Evolutionary conservation across 2,888 invertebrate species (phyloP).

Genomic region (Eulithis testata): DNA sequence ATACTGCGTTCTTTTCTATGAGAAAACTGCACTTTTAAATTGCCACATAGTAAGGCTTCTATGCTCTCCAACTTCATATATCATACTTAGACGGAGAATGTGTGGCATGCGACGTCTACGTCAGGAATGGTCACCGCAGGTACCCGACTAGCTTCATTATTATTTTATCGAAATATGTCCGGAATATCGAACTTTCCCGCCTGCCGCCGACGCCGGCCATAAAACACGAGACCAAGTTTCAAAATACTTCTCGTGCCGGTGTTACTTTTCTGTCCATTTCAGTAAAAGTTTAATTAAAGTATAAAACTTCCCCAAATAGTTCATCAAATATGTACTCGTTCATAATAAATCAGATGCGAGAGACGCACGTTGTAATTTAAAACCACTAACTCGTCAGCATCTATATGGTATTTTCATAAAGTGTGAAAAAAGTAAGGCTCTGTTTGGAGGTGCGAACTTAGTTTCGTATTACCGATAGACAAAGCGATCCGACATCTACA

Average conservation of each 20-base stretch:
- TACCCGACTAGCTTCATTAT: slow-evolving; percentile 70
- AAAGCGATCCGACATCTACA: slow-evolving; percentile 69
- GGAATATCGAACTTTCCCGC: slow-evolving; percentile 41
- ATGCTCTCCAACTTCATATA: slow-evolving; percentile 66
- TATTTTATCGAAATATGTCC: slow-evolving; percentile 60
- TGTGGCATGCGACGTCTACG: slow-evolving; percentile 60
- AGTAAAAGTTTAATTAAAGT: slow-evolving; percentile 36
- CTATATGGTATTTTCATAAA: slow-evolving; percentile 67
- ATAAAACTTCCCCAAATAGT: slow-evolving; percentile 34
- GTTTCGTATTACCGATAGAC: slow-evolving; percentile 72
- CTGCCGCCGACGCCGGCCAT: slow-evolving; percentile 28
- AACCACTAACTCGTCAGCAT: slow-evolving; percentile 54
- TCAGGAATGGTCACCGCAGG: slow-evolving; percentile 65
- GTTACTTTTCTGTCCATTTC: slow-evolving; percentile 27
- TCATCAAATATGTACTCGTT: slow-evolving; percentile 33
- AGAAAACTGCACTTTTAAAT: slow-evolving; percentile 50
- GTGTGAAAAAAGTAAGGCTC: slow-evolving; percentile 73
- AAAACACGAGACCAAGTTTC: slow-evolving; percentile 40
- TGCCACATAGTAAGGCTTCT: slow-evolving; percentile 51
- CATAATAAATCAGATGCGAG: slow-evolving; percentile 34
- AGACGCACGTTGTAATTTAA: slow-evolving; percentile 57
- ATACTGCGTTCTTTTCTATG: background rate
- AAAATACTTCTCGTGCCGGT: slow-evolving; percentile 42
- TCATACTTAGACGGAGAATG: slow-evolving; percentile 66
- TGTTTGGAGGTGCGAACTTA: slow-evolving; percentile 78